Evolutionary conservation across 92 coral and sea anemone genomes (phyloP).

Genomic region (Parazoanthus darwini): DNA sequence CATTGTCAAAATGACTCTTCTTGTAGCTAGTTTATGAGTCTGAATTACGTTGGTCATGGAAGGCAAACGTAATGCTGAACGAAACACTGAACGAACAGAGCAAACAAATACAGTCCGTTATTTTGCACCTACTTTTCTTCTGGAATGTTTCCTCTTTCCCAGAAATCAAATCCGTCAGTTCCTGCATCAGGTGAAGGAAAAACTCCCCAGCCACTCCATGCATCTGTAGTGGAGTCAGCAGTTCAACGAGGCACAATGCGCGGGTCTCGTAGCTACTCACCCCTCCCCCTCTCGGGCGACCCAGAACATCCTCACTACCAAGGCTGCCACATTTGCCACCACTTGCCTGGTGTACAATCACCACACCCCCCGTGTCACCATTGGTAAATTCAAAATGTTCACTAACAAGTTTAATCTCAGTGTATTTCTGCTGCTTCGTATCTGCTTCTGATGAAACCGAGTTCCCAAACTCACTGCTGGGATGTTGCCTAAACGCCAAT

Average conservation of each 20-base stretch:
- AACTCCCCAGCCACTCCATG: slow-evolving; percentile 79
- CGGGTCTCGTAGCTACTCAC: slow-evolving; percentile 46
- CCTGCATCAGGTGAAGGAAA: slow-evolving; percentile 78
- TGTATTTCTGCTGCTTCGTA: background rate
- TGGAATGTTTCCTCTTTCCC: background rate
- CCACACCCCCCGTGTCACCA: slow-evolving; percentile 90
- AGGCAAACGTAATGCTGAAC: too few relatives aligned
- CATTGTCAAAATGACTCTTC: too few relatives aligned
- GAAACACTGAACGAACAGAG: too few relatives aligned
- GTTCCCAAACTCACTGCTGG: slow-evolving; percentile 31
- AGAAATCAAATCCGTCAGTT: slow-evolving; percentile 68
- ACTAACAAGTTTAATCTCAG: slow-evolving; percentile 54
- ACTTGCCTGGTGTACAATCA: slow-evolving; percentile 35
- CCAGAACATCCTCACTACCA: slow-evolving; percentile 54
- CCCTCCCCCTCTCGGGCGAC: slow-evolving; percentile 57
- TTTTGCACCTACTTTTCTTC: slow-evolving; percentile 34
- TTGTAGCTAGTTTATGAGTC: too few relatives aligned
- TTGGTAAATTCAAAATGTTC: slow-evolving; percentile 57
- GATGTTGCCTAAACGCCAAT: slow-evolving; percentile 63
- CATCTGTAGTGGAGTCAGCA: slow-evolving; percentile 66
- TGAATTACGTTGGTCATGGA: too few relatives aligned
- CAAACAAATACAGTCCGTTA: background rate
- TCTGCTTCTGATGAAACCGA: background rate
- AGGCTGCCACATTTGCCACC: background rate
- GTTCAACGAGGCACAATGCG: slow-evolving; percentile 79